A percentile compares a stretch with the other conserved stretches of the same genome.
Evolutionary conservation across 2,113 vertebrate species (phyloP).

Genomic region (Dascyllus trimaculatus): DNA sequence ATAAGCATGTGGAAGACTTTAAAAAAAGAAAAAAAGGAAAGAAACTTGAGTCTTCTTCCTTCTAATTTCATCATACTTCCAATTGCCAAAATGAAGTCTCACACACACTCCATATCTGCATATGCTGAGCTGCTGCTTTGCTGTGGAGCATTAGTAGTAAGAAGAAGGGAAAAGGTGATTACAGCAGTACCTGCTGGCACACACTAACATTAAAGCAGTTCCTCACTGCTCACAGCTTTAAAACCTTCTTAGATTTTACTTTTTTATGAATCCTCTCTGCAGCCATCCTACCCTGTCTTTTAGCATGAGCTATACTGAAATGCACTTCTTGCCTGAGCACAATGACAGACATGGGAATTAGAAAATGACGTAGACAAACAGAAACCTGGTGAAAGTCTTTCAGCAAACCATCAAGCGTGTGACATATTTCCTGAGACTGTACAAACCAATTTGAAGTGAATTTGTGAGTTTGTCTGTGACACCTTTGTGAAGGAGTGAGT

Average conservation of each 20-base stretch:
- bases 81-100: no score
- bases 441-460: not conserved
- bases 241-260: no score
- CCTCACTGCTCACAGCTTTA: not conserved
- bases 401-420: no score
- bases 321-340: no score
- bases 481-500: not conserved
- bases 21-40: no score
- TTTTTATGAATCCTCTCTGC: not conserved
- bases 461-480: not conserved
- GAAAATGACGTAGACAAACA: no score
- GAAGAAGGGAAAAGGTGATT: not conserved
- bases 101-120: conserved; percentile 3
- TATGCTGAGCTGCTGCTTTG: not conserved
- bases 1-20: no score
- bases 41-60: no score
- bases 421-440: not conserved
- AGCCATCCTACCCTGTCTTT: not conserved
- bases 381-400: no score
- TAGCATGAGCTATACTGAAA: no score
- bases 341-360: no score
- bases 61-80: no score
- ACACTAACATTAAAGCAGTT: not conserved
- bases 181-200: conserved; percentile 35
- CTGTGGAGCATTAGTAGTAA: not conserved